Evolutionary conservation across 1,140 invertebrate genomes (phyloP), one percentile per base, ranked within the genome.

Genomic region (Mamestra configurata): DNA sequence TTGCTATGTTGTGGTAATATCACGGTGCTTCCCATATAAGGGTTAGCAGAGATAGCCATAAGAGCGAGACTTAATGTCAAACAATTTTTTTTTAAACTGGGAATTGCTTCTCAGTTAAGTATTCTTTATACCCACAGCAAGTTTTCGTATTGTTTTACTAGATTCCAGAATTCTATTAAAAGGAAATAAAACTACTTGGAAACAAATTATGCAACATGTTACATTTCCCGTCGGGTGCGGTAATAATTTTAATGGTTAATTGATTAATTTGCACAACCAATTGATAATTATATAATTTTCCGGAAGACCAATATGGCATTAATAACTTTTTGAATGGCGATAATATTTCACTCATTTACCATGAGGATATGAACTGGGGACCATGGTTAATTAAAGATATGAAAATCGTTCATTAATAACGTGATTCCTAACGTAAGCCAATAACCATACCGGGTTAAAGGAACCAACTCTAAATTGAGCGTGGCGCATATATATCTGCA

Each of bases 1-100:
- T 49, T n/a, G 31, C 18, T 40, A n/a, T 75, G 37, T 75, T 61
- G 66, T 49, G 61, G 13, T 66, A 77, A 22, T 35, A 77, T 43
- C 37, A 20, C 40, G 66, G 11, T 13, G 24, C 40, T n/a, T 66
- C 1, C 40, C 40, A 43, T 70, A 27, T 6, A 70, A 37, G 20
- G 66, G 13, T 35, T 11, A 24, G 66, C 22, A 43, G 40, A 61
- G 66, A n/a, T n/a, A n/a, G n/a, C n/a, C n/a, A n/a, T n/a, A n/a
- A n/a, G 43, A 3, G 5, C 10, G 24, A 4, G 5, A 22, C 11
- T 20, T 13, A 31, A 22, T 37, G 18, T 40, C 35, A 5, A 22
- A n/a, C 51, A 20, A 55, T 4, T 18, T 55, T 27, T 49, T 49
- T 49, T 15, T 15, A 49, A 13, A n/a, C 13, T n/a, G 0, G 0